These are phyloP conservation scores for Hystrix brachyura DNA, from an alignment of 2,113 vertebrate genomes.

Conservation along the genomic window DNA sequence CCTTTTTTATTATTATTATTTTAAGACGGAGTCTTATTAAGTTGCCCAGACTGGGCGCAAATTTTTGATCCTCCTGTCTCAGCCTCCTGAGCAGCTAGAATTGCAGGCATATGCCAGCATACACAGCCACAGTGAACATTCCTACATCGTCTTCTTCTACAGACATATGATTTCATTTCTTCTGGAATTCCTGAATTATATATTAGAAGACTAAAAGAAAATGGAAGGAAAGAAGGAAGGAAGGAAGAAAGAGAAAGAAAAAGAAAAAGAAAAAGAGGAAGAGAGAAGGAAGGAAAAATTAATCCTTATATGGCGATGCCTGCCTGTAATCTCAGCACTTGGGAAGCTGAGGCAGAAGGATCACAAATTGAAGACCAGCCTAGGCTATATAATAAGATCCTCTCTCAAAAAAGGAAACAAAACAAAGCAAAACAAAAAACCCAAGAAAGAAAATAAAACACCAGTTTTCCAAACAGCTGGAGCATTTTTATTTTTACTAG, in stretches of 20 bases:
- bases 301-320: not conserved
- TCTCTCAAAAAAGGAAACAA: not conserved
- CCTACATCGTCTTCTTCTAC: not conserved
- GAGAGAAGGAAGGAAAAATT: not conserved
- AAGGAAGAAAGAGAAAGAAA: not conserved
- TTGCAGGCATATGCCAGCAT: no score
- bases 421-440: not conserved
- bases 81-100: not conserved
- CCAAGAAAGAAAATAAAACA: not conserved
- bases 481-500: not conserved
- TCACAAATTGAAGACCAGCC: not conserved
- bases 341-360: not conserved
- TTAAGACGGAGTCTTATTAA: not conserved
- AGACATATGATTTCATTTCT: not conserved
- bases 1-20: not conserved
- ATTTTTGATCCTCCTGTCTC: not conserved
- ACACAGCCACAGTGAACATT: not conserved
- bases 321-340: not conserved
- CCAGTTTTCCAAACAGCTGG: conserved; percentile 26
- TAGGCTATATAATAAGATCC: not conserved
- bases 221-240: not conserved
- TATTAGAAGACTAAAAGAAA: not conserved
- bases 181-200: conserved; percentile 31
- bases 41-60: not conserved
- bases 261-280: not conserved